Evolutionary conservation across 2,797 vertebrate genomes (phyloP).

Genomic region (Molossus molossus): DNA sequence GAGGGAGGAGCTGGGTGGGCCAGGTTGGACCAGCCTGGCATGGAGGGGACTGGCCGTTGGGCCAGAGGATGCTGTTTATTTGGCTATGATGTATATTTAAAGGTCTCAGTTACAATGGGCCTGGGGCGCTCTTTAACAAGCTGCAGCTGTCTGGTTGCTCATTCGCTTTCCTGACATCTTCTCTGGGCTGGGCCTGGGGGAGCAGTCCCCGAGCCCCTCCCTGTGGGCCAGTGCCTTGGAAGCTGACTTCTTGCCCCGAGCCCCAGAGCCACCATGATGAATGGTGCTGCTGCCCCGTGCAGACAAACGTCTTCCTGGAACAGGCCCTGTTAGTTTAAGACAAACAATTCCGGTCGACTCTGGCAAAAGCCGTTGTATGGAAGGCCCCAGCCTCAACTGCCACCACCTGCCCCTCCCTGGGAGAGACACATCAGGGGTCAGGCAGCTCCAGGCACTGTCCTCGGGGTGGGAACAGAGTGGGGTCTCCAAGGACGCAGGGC

Average conservation of each 20-base stretch:
- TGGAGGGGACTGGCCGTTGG: slow-evolving; percentile 72
- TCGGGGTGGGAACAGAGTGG: neutral
- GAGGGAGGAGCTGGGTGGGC: slow-evolving; percentile 70
- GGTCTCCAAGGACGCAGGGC: neutral
- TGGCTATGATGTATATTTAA: slow-evolving; percentile 91
- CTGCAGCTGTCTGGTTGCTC: slow-evolving; percentile 90
- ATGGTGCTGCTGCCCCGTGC: slow-evolving; percentile 87
- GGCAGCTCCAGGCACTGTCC: neutral
- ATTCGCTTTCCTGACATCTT: slow-evolving; percentile 91
- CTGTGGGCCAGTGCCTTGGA: slow-evolving; percentile 83
- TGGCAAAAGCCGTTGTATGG: slow-evolving; percentile 81
- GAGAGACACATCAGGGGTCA: neutral
- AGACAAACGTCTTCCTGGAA: slow-evolving; percentile 90
- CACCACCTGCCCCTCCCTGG: neutral
- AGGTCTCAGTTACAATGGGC: slow-evolving; percentile 91
- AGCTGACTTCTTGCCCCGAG: slow-evolving; percentile 88
- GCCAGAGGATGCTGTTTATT: slow-evolving; percentile 91
- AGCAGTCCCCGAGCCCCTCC: slow-evolving; percentile 86
- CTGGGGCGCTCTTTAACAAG: slow-evolving; percentile 90
- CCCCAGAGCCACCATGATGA: slow-evolving; percentile 88
- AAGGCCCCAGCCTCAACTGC: slow-evolving; percentile 75
- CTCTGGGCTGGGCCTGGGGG: slow-evolving; percentile 88
- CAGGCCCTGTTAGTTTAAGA: slow-evolving; percentile 89
- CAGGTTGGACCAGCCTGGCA: slow-evolving; percentile 16
- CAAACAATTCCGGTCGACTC: slow-evolving; percentile 84